Conservation (phyloP, 1,140 invertebrate genomes). For the Drosophila virilis region DNA sequence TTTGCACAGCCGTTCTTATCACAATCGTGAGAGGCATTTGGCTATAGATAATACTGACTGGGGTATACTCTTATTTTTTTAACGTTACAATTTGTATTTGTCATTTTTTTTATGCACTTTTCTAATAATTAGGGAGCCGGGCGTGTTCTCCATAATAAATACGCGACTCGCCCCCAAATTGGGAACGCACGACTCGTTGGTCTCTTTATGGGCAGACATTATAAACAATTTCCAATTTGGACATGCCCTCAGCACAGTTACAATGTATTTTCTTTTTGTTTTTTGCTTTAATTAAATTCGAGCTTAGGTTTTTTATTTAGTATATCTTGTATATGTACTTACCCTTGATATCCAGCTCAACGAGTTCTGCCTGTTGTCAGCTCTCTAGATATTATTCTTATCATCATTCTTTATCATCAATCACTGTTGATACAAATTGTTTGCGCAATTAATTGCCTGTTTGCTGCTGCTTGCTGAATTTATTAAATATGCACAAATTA, state of each 20-base stretch:
- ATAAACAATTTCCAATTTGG: slow-evolving; percentile 54
- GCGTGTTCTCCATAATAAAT: slow-evolving; percentile 25
- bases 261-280: too few species aligned
- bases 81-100: slow-evolving; percentile 32
- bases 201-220: slow-evolving; percentile 55
- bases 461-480: slow-evolving; percentile 2
- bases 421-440: slow-evolving; percentile 22
- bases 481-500: slow-evolving; percentile 18
- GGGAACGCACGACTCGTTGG: slow-evolving; percentile 23
- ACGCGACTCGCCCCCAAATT: slow-evolving; percentile 6
- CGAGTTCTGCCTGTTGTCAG: slow-evolving; percentile 19
- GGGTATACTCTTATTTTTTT: not conserved
- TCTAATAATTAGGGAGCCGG: slow-evolving; percentile 67
- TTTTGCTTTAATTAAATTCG: not conserved
- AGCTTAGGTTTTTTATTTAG: not conserved
- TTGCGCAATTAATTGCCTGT: slow-evolving; percentile 21
- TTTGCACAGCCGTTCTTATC: not conserved
- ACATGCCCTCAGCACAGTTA: slow-evolving; percentile 4
- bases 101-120: too few species aligned
- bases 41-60: not conserved
- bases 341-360: slow-evolving; percentile 16
- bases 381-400: slow-evolving; percentile 28
- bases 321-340: not conserved
- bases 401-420: slow-evolving; percentile 37
- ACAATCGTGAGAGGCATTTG: not conserved